Evolutionary conservation across 2,888 invertebrate genomes (phyloP), one percentile per base, ranked within the genome.

Genomic region (Drosophila multiciliata): DNA sequence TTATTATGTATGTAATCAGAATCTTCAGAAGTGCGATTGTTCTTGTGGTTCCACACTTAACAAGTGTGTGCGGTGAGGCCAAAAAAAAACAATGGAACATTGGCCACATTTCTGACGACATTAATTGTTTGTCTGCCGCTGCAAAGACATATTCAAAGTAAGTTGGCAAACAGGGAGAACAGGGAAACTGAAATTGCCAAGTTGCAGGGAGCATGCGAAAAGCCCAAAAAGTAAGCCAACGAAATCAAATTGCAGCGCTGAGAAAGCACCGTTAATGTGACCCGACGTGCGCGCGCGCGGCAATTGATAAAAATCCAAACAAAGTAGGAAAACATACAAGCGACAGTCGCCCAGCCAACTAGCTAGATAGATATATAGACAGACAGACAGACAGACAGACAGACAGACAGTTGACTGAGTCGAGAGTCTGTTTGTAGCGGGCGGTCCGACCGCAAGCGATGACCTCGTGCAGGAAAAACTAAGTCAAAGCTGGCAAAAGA

Each of bases 241-340:
- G 66, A 81, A 90, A 88, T 90, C 90, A 88, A 87, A 87, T 88
- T 74, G 87, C 72, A 81, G 87, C 84, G 79, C 78, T 77, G 71
- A 85, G 86, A 87, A 87, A 88, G 87, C 79, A 88, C 87, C 87
- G 87, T 87, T 87, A 87, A 88, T 88, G 89, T 90, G 87, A 86
- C 83, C 90, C 79, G 78, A 89, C 75, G 80, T 84, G 87, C 67
- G 71, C 68, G 73, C 72, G 78, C 68, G 73, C 72, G 78, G 88
- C 80, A 73, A 83, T 80, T 85, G 84, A 85, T 81, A 83, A 75
- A 82, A 83, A 78, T 87, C 82, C 54, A 74, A 71, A 58, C 63
- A 49, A 67, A 57, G 69, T 66, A 64, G 73, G 48, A 79, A 82
- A 82, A 77, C 64, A 83, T 42, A 36, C 64, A 63, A 70, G 55